Base-by-base conservation (phyloP, 2,113 vertebrate genomes). In the Oriolus oriolus region DNA sequence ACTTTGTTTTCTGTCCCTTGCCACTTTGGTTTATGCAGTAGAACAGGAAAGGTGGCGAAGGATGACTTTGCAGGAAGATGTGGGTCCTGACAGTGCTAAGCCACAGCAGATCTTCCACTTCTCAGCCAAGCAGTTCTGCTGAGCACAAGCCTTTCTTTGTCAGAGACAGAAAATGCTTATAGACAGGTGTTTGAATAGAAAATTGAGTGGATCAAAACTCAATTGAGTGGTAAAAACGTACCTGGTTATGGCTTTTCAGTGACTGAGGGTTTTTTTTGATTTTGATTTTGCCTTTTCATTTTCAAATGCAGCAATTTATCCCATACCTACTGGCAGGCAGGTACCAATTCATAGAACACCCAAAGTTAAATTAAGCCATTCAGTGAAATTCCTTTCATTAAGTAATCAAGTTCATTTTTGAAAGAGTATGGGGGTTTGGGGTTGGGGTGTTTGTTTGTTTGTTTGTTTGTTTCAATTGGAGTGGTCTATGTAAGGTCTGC, bases 381-480 rank as follows among this genome's bases (percentile, higher is more conserved):
- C 31, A 9, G 8, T n/a, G 18, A 84, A 65, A 31, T 69, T 87
- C 20, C 6, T 93, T 73, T 33, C 44, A 35, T 53, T 54, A 63
- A 56, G 16, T 63, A 60, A 28, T 60, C 42, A 69, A n/a, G 30
- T 59, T 88, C 0, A 44, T 68, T 90, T 92, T 52, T 56, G 2
- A 7, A 71, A 76, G 26, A 6, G 4, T 26, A 1, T 30, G 14
- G 16, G 2, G 4, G 3, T 17, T 9, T 28, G 47, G 22, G 7
- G 39, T 69, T 45, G 28, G 27, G 22, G 11, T 42, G 28, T 19
- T 16, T 24, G 20, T 41, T 31, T 47, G 16, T 31, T 41, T 31
- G 44, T 19, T 45, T 45, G 44, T 47, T 65, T 68, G 47, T 44
- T 20, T 27, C 37, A 31, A 2, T 70, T 28, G 37, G 7, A 45